Evolutionary conservation across 92 coral and sea anemone genomes (phyloP).

Genomic region (Blastomussa wellsi): DNA sequence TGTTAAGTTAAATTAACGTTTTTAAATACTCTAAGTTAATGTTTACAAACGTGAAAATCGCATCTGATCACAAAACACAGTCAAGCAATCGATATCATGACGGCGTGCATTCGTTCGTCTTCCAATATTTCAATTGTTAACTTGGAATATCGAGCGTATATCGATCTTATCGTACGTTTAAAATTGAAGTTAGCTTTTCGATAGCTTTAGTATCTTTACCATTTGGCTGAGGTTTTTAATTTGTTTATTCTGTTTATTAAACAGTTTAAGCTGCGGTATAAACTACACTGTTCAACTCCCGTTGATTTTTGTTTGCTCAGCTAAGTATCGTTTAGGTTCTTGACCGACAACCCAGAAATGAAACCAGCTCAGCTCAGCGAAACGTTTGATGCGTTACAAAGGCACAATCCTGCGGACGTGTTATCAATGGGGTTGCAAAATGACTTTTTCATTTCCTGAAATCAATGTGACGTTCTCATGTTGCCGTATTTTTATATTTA

Average conservation of each 20-base stretch:
- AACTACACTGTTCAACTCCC: conserved; percentile 9
- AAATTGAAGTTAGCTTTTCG: not conserved
- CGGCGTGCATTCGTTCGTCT: not conserved
- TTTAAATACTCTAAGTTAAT: not conserved
- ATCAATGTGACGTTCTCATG: not conserved
- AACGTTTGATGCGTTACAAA: not conserved
- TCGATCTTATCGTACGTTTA: conserved; percentile 11
- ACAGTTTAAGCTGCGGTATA: not conserved
- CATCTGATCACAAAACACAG: not conserved
- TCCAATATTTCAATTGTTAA: not conserved
- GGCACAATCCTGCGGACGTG: not conserved
- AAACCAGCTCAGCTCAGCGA: not conserved
- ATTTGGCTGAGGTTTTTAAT: not conserved
- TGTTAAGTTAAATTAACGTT: not conserved
- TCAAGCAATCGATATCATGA: not conserved
- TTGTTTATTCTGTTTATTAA: conserved; percentile 24
- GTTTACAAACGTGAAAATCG: not conserved
- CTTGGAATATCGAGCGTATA: not conserved
- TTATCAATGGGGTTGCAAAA: not conserved
- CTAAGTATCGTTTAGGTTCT: not conserved
- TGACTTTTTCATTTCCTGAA: not conserved
- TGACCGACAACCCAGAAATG: not conserved
- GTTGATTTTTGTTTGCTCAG: conserved; percentile 29
- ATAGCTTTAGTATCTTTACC: not conserved
- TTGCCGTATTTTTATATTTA: too few species aligned